A percentile compares a stretch with the other conserved stretches of the same genome.
phyloP scores from a whole-genome alignment of 1,140 invertebrate species.

The Drosophila mojavensis region DNA sequence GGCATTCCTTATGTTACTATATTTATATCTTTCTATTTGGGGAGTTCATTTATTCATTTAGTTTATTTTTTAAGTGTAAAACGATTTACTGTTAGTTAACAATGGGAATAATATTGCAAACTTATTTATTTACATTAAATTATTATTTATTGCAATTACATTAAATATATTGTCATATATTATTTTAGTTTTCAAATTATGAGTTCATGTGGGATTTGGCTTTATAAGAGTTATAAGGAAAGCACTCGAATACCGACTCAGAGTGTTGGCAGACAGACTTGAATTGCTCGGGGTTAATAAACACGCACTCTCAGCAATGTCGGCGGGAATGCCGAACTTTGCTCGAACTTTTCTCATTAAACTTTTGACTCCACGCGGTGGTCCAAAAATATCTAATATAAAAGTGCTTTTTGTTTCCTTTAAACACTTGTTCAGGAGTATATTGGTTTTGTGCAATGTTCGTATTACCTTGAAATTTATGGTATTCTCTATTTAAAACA shows the following conservation, averaged over 20 bases:
- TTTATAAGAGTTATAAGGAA: no score
- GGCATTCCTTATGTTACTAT: no score
- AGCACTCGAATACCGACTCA: not conserved
- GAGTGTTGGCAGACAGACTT: not conserved
- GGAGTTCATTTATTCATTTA: no score
- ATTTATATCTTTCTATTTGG: no score
- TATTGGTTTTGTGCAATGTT: constrained; percentile 19
- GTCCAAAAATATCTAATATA: constrained; percentile 30
- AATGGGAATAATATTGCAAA: no score
- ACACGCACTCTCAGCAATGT: constrained; percentile 59
- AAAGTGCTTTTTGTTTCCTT: constrained; percentile 34
- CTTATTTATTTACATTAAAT: no score
- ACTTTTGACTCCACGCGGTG: constrained; percentile 52
- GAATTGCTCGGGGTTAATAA: constrained; percentile 70
- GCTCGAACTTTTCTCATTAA: constrained; percentile 73
- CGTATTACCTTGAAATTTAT: no score
- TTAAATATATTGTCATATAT: not conserved
- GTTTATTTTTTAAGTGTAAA: no score
- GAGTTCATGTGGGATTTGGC: not conserved
- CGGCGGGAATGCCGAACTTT: constrained; percentile 16
- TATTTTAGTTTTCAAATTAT: not conserved
- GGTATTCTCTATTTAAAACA: no score
- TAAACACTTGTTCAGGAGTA: constrained; percentile 24
- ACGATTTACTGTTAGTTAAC: not conserved
- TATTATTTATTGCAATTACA: no score